Percentiles rank a stretch among this genome's conserved stretches.
These are phyloP conservation scores for Idaea biselata DNA, from an alignment of 2,888 invertebrate genomes.

Conservation along the genomic window DNA sequence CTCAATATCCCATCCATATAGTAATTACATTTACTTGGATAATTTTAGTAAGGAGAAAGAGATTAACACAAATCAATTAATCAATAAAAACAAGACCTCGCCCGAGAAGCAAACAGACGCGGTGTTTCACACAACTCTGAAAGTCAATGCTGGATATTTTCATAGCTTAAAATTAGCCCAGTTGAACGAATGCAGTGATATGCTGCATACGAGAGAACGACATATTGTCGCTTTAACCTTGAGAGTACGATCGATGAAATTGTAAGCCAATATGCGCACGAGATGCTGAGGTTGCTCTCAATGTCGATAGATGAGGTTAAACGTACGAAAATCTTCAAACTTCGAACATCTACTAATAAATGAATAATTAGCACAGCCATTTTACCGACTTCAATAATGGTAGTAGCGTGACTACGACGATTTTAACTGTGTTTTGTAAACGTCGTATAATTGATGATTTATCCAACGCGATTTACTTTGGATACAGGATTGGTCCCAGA, in stretches of 20 bases:
- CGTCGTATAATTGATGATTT: background rate
- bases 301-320: background rate
- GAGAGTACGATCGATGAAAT: conserved; percentile 4
- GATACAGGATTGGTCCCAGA: too few relatives aligned
- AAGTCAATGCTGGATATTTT: conserved; percentile 15
- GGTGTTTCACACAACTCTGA: conserved; percentile 4
- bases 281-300: background rate
- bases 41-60: too few relatives aligned
- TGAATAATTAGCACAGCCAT: background rate
- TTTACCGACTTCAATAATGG: too few relatives aligned
- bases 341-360: too few relatives aligned
- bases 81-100: background rate
- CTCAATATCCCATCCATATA: too few relatives aligned
- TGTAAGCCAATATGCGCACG: conserved; percentile 1
- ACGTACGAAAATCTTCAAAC: background rate
- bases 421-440: too few relatives aligned
- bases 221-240: conserved; percentile 25
- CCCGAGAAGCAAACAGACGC: background rate
- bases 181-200: conserved; percentile 18
- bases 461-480: too few relatives aligned
- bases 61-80: background rate
- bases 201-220: conserved; percentile 20
- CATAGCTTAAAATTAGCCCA: conserved; percentile 21
- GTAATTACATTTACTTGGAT: too few relatives aligned
- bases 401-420: too few relatives aligned